Base-by-base conservation (phyloP, 2,113 vertebrate genomes). In the Grus americana region DNA sequence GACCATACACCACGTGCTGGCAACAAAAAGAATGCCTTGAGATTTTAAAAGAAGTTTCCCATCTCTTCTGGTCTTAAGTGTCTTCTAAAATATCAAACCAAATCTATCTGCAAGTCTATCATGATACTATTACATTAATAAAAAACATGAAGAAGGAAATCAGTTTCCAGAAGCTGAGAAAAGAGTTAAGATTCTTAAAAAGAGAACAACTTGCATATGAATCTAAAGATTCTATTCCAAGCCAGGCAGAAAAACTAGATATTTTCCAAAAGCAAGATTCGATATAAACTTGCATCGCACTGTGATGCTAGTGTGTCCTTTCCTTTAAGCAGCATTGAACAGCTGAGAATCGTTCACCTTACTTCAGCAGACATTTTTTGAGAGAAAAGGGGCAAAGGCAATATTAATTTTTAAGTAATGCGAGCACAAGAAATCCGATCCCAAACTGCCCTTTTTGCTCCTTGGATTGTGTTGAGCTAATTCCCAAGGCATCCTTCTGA, bases 401-500 rank as follows among this genome's bases (percentile, higher is more conserved):
- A 38, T 95, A 88, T 54, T 87, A 92, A 91, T 93, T 92, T 87
- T 95, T 87, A 79, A 91, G 78, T 82, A 82, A 87, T 23, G 46
- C 65, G 57, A 95, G 61, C 83, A 73, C 17, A 70, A 87, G 86
- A 91, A 92, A 96, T 79, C 78, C 71, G 81, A 95, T 91, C 34
- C 89, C 71, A 76, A 91, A 36, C 18, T 82, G 71, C 89, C 70
- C 50, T 76, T 85, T 90, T 91, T 87, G 70, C 32, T 93, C 32
- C 78, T 73, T 22, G 74, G 83, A 87, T 90, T 89, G 16, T 79
- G 54, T 88, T 85, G 66, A 93, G 42, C 58, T 88, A 92, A 92
- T 91, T 94, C 92, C 62, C 91, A 91, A 82, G 73, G 42, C 59
- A 92, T 92, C 70, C 52, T 85, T 93, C 81, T 96, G 93, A 95